Conservation (phyloP, 2,797 vertebrate genomes). For the Hoplostethus atlanticus region DNA sequence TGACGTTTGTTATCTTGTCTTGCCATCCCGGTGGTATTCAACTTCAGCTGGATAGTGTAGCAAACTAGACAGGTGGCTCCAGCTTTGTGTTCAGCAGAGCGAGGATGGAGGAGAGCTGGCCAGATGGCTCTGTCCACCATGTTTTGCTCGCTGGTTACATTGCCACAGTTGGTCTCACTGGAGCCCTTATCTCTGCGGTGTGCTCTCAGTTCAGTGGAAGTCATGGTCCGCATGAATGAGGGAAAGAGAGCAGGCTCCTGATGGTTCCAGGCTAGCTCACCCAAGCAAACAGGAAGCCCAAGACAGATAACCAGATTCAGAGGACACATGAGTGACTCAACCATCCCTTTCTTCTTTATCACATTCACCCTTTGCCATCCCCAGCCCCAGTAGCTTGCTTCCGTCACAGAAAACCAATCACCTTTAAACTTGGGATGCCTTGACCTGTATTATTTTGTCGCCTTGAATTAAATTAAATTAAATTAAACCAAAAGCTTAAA, state of each 20-base stretch:
- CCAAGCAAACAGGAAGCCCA: conserved; percentile 69
- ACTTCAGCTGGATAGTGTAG: conserved; percentile 55
- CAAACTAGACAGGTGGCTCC: conserved; percentile 72
- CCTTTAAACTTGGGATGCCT: conserved; percentile 35
- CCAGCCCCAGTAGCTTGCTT: conserved; percentile 26
- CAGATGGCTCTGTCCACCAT: conserved; percentile 80
- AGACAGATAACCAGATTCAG: conserved; percentile 74
- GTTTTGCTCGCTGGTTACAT: conserved; percentile 64
- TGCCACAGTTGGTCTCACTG: conserved; percentile 61
- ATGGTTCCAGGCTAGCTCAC: conserved; percentile 69
- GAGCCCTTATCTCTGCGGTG: conserved; percentile 76
- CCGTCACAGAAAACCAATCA: conserved; percentile 14
- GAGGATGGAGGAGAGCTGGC: conserved; percentile 62
- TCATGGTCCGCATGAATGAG: conserved; percentile 65
- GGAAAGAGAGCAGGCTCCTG: conserved; percentile 44
- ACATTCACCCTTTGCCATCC: conserved; percentile 38
- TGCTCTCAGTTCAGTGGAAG: conserved; percentile 68
- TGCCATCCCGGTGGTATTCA: conserved; percentile 47
- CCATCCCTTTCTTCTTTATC: conserved; percentile 62
- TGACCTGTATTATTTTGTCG: conserved; percentile 52
- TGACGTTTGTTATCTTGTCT: conserved; percentile 51
- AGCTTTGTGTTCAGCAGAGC: conserved; percentile 78
- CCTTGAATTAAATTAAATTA: not conserved
- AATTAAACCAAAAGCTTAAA: too few species aligned
- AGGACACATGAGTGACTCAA: conserved; percentile 62